These are phyloP conservation scores for Dicentrarchus labrax DNA, from an alignment of 2,113 vertebrate species.

Conservation along the genomic window DNA sequence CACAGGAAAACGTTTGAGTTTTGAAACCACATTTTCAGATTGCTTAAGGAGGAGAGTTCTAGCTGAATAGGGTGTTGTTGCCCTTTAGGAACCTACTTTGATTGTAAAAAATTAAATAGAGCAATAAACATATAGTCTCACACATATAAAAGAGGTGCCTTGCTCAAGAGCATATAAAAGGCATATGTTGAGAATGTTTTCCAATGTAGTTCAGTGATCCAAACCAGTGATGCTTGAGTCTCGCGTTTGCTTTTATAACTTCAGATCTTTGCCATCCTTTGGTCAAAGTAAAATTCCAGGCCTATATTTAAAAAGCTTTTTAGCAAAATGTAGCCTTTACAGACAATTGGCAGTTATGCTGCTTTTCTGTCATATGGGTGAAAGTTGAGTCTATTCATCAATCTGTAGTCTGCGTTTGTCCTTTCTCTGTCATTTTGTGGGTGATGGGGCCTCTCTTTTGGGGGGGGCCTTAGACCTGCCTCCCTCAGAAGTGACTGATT, in stretches of 20 bases:
- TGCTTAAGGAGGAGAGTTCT: not conserved
- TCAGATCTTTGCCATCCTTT: conserved; percentile 16
- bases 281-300: not conserved
- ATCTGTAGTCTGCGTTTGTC: conserved; percentile 36
- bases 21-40: not conserved
- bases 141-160: not conserved
- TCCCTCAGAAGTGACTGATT: conserved; percentile 60
- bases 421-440: conserved; percentile 36
- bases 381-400: conserved; percentile 34
- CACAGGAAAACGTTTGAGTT: too few species aligned
- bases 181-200: not conserved
- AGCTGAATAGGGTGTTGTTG: not conserved
- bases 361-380: conserved; percentile 13
- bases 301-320: conserved; percentile 21
- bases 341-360: conserved; percentile 7
- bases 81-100: not conserved
- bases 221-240: not conserved
- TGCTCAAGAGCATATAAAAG: conserved; percentile 5
- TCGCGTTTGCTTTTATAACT: not conserved
- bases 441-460: conserved; percentile 35
- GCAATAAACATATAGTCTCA: not conserved
- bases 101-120: not conserved
- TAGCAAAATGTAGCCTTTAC: conserved; percentile 10
- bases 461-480: conserved; percentile 45
- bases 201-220: not conserved